Conservation (phyloP, 1,140 invertebrate genomes). For the Plutomurus gul region DNA sequence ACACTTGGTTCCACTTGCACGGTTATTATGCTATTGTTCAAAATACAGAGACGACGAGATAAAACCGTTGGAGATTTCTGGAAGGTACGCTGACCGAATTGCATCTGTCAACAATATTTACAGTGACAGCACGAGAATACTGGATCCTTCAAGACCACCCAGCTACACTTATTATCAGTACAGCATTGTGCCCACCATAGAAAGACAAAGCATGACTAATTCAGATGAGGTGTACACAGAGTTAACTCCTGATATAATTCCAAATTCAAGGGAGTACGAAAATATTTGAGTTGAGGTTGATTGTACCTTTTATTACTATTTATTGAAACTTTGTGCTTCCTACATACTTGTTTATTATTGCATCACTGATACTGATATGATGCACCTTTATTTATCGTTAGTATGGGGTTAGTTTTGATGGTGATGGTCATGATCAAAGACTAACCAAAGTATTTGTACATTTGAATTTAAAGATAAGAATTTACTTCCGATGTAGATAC, state of each 20-base stretch:
- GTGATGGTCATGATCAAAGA: too few species aligned
- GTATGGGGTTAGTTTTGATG: too few species aligned
- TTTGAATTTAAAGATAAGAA: too few species aligned
- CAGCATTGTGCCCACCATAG: neutral
- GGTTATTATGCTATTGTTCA: neutral
- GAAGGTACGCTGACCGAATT: neutral
- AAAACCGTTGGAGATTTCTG: neutral
- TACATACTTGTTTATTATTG: too few species aligned
- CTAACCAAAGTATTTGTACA: too few species aligned
- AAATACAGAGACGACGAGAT: neutral
- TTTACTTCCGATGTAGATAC: too few species aligned
- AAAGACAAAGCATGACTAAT: neutral
- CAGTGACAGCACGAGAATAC: neutral
- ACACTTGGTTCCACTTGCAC: neutral
- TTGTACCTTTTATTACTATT: too few species aligned
- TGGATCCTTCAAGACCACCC: neutral
- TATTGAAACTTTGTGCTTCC: too few species aligned
- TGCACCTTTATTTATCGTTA: too few species aligned
- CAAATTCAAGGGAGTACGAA: neutral
- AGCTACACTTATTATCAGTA: slow-evolving; percentile 11
- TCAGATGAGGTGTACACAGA: neutral
- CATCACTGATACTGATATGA: too few species aligned
- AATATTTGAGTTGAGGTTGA: slow-evolving; percentile 10
- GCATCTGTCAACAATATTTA: slow-evolving; percentile 27
- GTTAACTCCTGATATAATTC: neutral